phyloP scores from a whole-genome alignment of 2,113 vertebrate genomes.

The Polyodon spathula region DNA sequence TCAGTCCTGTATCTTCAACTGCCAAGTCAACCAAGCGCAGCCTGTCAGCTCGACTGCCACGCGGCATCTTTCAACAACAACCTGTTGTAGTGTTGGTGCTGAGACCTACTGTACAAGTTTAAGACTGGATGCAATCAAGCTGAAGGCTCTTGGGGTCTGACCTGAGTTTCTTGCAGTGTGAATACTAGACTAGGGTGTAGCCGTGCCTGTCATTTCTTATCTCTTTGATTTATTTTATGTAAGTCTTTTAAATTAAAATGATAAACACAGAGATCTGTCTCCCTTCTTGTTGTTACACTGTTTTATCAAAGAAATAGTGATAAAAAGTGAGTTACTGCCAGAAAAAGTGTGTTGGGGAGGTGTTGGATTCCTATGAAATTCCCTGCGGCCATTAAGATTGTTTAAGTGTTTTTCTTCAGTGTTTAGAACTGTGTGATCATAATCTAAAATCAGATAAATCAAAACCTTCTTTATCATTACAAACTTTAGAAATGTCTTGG shows the following conservation, averaged over 20 bases:
- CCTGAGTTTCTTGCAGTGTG: neutral
- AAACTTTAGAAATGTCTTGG: no score
- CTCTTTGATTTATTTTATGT: neutral
- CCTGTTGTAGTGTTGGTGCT: no score
- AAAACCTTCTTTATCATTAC: neutral
- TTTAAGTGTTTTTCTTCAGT: neutral
- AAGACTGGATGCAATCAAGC: no score
- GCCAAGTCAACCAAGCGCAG: no score
- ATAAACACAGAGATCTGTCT: neutral
- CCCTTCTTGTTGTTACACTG: neutral
- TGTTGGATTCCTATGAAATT: neutral
- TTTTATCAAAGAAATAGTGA: neutral
- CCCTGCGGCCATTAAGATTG: neutral
- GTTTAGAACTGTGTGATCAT: neutral
- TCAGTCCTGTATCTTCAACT: no score
- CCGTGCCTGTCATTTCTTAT: neutral
- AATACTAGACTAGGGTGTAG: neutral
- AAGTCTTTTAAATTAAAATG: neutral
- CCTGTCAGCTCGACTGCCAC: no score
- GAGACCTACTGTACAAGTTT: no score
- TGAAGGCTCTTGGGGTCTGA: neutral
- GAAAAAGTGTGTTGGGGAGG: neutral
- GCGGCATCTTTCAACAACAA: no score
- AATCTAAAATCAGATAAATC: neutral
- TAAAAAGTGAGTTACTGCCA: neutral